Conservation (phyloP, 2,113 vertebrate genomes). For the Psammodynastes pulverulentus region DNA sequence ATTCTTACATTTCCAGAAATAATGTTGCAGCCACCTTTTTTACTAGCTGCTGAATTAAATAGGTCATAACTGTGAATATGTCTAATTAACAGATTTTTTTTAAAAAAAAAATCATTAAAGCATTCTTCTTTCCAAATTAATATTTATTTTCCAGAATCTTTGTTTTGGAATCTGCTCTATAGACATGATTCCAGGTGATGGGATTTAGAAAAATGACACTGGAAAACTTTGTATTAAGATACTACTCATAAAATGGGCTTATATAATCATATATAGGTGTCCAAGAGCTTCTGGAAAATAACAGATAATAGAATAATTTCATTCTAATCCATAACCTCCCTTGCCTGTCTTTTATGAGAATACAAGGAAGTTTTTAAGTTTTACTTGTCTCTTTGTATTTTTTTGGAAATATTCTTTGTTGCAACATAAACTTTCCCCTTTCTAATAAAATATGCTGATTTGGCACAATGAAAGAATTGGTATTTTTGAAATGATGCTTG, state of each 20-base stretch:
- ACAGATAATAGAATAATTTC: not conserved
- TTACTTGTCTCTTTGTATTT: not conserved
- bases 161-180: accelerated
- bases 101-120: not conserved
- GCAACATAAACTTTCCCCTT: accelerated
- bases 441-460: not conserved
- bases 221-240: not conserved
- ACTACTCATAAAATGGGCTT: not conserved
- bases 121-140: not conserved
- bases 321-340: not conserved
- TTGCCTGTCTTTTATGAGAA: not conserved
- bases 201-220: not conserved
- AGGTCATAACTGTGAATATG: not conserved
- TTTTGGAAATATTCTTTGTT: not conserved
- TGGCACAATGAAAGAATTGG: not conserved
- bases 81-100: not conserved
- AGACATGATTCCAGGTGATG: not conserved
- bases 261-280: not conserved
- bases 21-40: not conserved
- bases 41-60: not conserved
- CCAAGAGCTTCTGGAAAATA: not conserved
- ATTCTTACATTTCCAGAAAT: not conserved
- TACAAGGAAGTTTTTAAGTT: not conserved
- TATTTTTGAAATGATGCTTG: not conserved
- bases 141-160: not conserved